phyloP scores from a whole-genome alignment of 2,113 vertebrate species.

The Tragelaphus imberbis region DNA sequence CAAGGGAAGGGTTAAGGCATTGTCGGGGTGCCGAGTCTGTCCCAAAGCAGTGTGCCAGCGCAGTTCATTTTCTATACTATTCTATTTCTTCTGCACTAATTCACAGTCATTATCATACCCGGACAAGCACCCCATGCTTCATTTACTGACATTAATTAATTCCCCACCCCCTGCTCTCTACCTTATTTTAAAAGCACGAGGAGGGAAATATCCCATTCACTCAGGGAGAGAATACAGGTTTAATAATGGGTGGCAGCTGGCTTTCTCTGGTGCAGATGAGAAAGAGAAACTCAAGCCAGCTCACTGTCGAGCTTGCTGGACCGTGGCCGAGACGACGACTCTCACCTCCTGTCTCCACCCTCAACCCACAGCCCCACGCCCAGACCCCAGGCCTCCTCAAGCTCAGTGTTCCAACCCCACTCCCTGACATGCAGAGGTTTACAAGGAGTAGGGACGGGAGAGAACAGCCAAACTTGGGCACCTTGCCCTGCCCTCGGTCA shows the following conservation, averaged over 20 bases:
- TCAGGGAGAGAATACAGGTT: constrained; percentile 44
- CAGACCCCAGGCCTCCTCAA: not conserved
- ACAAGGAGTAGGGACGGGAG: not conserved
- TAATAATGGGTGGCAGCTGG: constrained; percentile 26
- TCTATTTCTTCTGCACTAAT: constrained; percentile 77
- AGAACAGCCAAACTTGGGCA: not conserved
- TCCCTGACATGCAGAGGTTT: not conserved
- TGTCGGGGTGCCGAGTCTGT: not conserved
- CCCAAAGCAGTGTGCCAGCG: not conserved
- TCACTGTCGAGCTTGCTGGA: not conserved
- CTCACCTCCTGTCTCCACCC: not conserved
- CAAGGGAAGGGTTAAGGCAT: not conserved
- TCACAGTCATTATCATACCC: constrained; percentile 75
- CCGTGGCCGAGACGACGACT: not conserved
- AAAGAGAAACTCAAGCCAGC: not conserved
- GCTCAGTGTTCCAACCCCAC: not conserved
- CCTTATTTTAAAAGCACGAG: constrained; percentile 73
- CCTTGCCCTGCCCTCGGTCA: accelerated
- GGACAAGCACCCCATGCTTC: constrained; percentile 76
- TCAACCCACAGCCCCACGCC: not conserved
- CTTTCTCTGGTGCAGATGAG: constrained; percentile 18
- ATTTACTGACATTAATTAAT: constrained; percentile 80
- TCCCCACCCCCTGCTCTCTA: constrained; percentile 62
- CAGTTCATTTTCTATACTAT: constrained; percentile 60
- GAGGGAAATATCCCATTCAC: constrained; percentile 59